A percentile compares a stretch with the other conserved stretches of the same genome.
These are phyloP conservation scores for Episyrphus balteatus DNA, from an alignment of 1,140 invertebrate species.

Conservation along the genomic window DNA sequence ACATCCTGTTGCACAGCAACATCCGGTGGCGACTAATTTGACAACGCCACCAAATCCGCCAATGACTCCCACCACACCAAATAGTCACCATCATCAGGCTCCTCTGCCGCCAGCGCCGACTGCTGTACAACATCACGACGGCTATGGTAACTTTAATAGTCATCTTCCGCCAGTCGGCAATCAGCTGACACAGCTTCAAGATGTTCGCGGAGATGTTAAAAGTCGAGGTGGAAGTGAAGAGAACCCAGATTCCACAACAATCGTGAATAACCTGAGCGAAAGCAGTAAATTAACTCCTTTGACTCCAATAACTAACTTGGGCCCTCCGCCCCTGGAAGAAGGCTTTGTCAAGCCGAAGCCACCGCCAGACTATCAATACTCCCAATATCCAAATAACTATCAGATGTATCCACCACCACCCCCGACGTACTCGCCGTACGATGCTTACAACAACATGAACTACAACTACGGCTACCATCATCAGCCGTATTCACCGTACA, in stretches of 20 bases:
- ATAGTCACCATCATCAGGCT: background rate
- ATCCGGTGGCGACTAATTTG: conserved; percentile 2
- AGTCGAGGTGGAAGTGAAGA: conserved; percentile 30
- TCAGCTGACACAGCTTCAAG: conserved; percentile 10
- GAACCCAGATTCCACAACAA: conserved; percentile 33
- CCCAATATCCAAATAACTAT: conserved; percentile 34
- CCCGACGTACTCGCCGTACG: conserved; percentile 30
- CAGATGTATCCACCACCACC: conserved; percentile 35
- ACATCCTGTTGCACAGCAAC: conserved; percentile 3
- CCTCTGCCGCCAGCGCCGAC: background rate
- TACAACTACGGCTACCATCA: conserved; percentile 35
- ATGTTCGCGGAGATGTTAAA: conserved; percentile 24
- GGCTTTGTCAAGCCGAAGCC: conserved; percentile 36
- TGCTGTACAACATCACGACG: conserved; percentile 11
- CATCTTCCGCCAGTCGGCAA: conserved; percentile 21
- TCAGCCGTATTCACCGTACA: conserved; percentile 32
- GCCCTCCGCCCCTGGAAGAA: conserved; percentile 21
- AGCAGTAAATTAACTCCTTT: conserved; percentile 31
- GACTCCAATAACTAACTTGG: conserved; percentile 33
- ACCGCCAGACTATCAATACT: conserved; percentile 31
- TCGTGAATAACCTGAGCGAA: conserved; percentile 26
- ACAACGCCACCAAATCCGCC: conserved; percentile 7
- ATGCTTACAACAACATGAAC: conserved; percentile 36
- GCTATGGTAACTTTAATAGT: conserved; percentile 10
- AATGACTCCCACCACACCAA: conserved; percentile 10